Percentiles rank a stretch among this genome's conserved stretches.
Evolutionary conservation across 2,113 vertebrate species (phyloP).

Genomic region (Gorilla gorilla): DNA sequence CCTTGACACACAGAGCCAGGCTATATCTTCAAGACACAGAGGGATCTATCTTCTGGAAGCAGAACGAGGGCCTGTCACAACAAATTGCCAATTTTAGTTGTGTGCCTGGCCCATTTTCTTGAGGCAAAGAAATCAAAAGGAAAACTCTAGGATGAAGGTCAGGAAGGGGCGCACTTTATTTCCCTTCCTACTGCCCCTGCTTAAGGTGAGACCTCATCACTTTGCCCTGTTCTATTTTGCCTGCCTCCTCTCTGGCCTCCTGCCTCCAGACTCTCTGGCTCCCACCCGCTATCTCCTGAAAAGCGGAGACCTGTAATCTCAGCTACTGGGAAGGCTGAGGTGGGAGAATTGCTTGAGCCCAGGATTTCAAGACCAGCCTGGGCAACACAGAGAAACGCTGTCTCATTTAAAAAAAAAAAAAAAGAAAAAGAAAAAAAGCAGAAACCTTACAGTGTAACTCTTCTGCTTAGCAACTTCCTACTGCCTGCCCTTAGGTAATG

Average conservation of each 20-base stretch:
- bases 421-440: not conserved
- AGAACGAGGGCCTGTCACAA: not conserved
- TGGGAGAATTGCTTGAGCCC: too few relatives aligned
- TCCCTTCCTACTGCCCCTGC: not conserved
- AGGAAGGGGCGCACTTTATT: not conserved
- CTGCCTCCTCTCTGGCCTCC: not conserved
- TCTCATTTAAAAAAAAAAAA: too few relatives aligned
- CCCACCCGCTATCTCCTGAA: not conserved
- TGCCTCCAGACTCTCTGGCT: not conserved
- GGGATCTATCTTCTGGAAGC: not conserved
- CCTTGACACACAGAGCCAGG: not conserved
- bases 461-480: not conserved
- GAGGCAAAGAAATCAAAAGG: not conserved
- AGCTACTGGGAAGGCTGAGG: too few relatives aligned
- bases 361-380: too few relatives aligned
- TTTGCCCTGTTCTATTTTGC: not conserved
- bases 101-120: not conserved
- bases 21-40: not conserved
- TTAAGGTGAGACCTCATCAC: not conserved
- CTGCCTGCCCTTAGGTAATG: not conserved
- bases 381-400: too few relatives aligned
- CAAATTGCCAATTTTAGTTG: conserved; percentile 18
- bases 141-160: not conserved
- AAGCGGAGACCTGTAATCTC: not conserved
- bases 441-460: not conserved